Evolutionary conservation across 2,888 invertebrate genomes (phyloP).

Genomic region (Thecocarcelia acutangulata): DNA sequence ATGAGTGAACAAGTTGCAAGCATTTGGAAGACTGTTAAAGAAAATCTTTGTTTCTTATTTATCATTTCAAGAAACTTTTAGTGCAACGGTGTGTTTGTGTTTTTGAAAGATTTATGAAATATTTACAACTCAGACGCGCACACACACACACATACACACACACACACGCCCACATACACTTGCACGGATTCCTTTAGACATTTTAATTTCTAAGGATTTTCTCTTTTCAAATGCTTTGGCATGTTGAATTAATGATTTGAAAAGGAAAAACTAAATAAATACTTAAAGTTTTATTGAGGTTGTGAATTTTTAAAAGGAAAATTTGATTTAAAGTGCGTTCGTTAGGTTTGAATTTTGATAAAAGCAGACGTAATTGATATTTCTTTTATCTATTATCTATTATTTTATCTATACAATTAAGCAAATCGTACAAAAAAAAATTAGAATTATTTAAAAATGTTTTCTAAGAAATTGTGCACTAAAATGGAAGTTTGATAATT

Average conservation of each 20-base stretch:
- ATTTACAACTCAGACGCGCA: constrained; percentile 13
- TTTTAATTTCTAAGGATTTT: constrained; percentile 39
- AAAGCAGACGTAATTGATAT: neutral
- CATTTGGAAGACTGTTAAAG: constrained; percentile 17
- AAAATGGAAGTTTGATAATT: no score
- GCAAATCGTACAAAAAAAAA: no score
- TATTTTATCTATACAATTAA: no score
- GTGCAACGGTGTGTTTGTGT: constrained; percentile 12
- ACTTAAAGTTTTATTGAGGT: constrained; percentile 10
- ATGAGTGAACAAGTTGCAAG: constrained; percentile 42
- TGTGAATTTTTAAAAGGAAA: constrained; percentile 3
- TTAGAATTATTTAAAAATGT: no score
- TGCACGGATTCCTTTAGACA: neutral
- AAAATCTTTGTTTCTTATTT: constrained; percentile 7
- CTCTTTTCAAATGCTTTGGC: neutral
- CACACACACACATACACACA: neutral
- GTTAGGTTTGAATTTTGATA: neutral
- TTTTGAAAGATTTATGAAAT: constrained; percentile 53
- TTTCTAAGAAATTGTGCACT: no score
- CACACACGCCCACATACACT: neutral
- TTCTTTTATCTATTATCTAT: neutral
- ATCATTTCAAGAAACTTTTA: neutral
- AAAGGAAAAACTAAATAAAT: constrained; percentile 40
- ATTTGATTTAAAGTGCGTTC: constrained; percentile 2
- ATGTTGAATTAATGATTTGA: constrained; percentile 49